Percentiles rank a stretch among this genome's conserved stretches.
Evolutionary conservation across 1,140 invertebrate genomes (phyloP).

Genomic region (Sweltsa coloradensis): DNA sequence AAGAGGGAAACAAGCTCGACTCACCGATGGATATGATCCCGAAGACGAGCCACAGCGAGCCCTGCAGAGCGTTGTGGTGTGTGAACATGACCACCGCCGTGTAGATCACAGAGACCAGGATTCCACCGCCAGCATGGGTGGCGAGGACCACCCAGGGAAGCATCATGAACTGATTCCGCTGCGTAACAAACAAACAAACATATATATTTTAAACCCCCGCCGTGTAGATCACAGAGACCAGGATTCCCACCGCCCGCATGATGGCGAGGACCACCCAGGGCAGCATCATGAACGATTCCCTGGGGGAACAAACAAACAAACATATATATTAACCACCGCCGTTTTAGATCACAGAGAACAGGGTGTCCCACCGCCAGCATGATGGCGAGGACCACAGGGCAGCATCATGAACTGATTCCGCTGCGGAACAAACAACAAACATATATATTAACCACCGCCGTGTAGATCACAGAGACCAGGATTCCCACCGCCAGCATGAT

Average conservation of each 20-base stretch:
- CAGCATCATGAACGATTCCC: slow-evolving; percentile 63
- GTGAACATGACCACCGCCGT: slow-evolving; percentile 58
- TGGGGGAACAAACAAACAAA: slow-evolving; percentile 44
- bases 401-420: slow-evolving; percentile 68
- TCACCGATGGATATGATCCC: slow-evolving; percentile 47
- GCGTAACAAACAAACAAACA: too few relatives aligned
- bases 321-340: too few relatives aligned
- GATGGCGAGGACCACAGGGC: too few relatives aligned
- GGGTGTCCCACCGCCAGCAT: slow-evolving; percentile 57
- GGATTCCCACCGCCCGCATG: slow-evolving; percentile 55
- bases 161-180: slow-evolving; percentile 69
- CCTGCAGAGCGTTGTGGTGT: slow-evolving; percentile 38
- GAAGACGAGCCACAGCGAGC: slow-evolving; percentile 43
- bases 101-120: slow-evolving; percentile 61
- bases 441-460: slow-evolving; percentile 54
- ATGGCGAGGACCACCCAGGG: slow-evolving; percentile 69
- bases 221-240: slow-evolving; percentile 64
- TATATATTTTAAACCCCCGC: too few relatives aligned
- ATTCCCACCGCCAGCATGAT: slow-evolving; percentile 60
- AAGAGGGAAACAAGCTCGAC: too few relatives aligned
- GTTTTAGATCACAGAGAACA: slow-evolving; percentile 66
- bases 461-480: slow-evolving; percentile 61
- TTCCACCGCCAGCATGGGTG: slow-evolving; percentile 56
- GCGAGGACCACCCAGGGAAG: slow-evolving; percentile 68
- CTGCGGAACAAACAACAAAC: too few relatives aligned